These are phyloP conservation scores for Tenthredo notha DNA, from an alignment of 2,888 invertebrate genomes.

Conservation along the genomic window DNA sequence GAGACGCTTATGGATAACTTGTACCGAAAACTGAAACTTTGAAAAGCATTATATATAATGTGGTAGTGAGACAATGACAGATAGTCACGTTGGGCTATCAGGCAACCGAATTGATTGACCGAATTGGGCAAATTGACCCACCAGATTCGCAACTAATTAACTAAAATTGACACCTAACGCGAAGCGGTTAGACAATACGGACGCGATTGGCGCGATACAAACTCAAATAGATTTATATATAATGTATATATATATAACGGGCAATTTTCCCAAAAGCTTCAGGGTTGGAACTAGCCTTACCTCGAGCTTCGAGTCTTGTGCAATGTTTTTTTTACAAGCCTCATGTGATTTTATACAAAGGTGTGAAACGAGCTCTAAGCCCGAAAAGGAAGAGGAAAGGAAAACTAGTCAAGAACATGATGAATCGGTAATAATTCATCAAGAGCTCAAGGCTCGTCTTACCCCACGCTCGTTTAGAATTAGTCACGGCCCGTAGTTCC, in stretches of 20 bases:
- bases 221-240: not conserved
- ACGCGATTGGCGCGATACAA: not conserved
- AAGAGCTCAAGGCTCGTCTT: conserved; percentile 29
- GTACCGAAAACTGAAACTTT: not conserved
- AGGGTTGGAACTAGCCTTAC: not conserved
- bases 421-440: conserved; percentile 40
- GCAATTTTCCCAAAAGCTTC: not conserved
- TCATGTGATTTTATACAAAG: conserved; percentile 17
- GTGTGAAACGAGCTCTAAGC: not conserved
- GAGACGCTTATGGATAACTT: not conserved
- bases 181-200: not conserved
- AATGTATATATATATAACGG: not conserved
- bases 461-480: conserved; percentile 42
- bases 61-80: not conserved
- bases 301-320: not conserved
- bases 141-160: conserved; percentile 25
- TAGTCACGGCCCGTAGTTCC: conserved; percentile 31
- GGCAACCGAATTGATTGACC: conserved; percentile 23
- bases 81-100: not conserved
- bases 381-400: conserved; percentile 26
- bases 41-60: not conserved
- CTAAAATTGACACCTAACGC: not conserved
- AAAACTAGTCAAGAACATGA: conserved; percentile 32
- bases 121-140: conserved; percentile 28
- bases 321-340: not conserved